Evolutionary conservation across 2,888 invertebrate genomes (phyloP).

Genomic region (Oscheius sp.): DNA sequence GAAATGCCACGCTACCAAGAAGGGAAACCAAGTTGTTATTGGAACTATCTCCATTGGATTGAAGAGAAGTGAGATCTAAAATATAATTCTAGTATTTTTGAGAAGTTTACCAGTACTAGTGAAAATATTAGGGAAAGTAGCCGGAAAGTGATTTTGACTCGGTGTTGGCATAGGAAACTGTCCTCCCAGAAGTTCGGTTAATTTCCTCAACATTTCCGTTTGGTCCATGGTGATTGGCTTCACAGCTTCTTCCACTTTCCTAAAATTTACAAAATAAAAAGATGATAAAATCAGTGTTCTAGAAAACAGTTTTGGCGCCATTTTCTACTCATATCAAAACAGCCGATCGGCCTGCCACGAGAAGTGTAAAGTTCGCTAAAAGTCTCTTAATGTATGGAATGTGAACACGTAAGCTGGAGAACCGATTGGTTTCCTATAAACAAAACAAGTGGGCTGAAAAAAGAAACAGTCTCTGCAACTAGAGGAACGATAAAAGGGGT

Average conservation of each 20-base stretch:
- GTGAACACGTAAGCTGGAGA: too few relatives aligned
- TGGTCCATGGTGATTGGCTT: conserved; percentile 26
- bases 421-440: too few relatives aligned
- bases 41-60: conserved; percentile 11
- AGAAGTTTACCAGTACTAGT: neutral
- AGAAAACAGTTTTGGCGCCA: too few relatives aligned
- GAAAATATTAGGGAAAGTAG: conserved; percentile 4
- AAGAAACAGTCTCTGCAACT: neutral
- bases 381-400: too few relatives aligned
- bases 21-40: neutral
- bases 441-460: neutral
- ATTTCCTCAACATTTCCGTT: conserved; percentile 12
- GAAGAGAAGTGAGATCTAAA: conserved; percentile 4
- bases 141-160: neutral
- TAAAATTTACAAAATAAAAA: too few relatives aligned
- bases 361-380: too few relatives aligned
- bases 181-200: conserved; percentile 24
- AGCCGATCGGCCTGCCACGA: too few relatives aligned
- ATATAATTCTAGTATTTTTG: neutral
- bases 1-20: neutral
- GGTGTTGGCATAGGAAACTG: conserved; percentile 4
- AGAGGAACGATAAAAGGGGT: neutral
- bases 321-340: too few relatives aligned
- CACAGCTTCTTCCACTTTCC: conserved; percentile 12
- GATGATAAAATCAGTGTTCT: too few relatives aligned